Percentiles rank a stretch among this genome's conserved stretches.
Conservation (phyloP, 2,113 vertebrate species). For the Pholis gunnellus region DNA sequence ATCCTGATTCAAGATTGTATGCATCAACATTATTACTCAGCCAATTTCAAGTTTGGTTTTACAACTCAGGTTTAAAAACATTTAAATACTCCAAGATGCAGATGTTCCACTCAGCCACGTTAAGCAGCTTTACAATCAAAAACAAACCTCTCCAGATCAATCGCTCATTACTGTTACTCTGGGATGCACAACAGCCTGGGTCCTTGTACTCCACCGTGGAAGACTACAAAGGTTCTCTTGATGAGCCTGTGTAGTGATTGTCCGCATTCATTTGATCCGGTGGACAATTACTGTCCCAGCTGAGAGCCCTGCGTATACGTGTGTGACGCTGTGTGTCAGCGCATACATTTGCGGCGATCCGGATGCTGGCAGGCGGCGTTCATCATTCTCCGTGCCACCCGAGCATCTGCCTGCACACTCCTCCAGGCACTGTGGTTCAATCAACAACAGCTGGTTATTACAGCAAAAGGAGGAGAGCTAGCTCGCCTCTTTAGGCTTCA, state of each 20-base stretch:
- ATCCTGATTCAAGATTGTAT: not conserved
- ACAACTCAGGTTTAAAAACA: constrained; percentile 8
- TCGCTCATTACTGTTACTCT: constrained; percentile 28
- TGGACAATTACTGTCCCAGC: constrained; percentile 42
- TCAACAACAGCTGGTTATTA: constrained; percentile 72
- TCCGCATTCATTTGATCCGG: constrained; percentile 39
- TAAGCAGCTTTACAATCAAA: constrained; percentile 19
- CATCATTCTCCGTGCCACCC: constrained; percentile 67
- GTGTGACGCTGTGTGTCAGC: not conserved
- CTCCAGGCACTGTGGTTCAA: constrained; percentile 48
- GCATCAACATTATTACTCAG: not conserved
- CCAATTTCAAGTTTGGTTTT: constrained; percentile 2
- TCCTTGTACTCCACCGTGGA: constrained; percentile 2
- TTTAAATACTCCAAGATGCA: constrained; percentile 12
- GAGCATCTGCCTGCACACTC: constrained; percentile 70
- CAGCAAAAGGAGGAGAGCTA: constrained; percentile 33
- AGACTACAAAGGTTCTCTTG: not conserved
- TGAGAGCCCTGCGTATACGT: constrained; percentile 3
- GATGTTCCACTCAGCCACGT: constrained; percentile 12
- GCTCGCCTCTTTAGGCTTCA: constrained; percentile 39
- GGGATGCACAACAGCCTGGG: constrained; percentile 6
- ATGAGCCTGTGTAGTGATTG: constrained; percentile 22
- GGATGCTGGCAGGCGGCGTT: constrained; percentile 68
- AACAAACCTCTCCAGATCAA: constrained; percentile 38
- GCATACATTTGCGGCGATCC: constrained; percentile 40